Percentiles rank a stretch among this genome's conserved stretches.
These are phyloP conservation scores for Oreonectes daqikongensis DNA, from an alignment of 2,797 vertebrate genomes.

Conservation along the genomic window DNA sequence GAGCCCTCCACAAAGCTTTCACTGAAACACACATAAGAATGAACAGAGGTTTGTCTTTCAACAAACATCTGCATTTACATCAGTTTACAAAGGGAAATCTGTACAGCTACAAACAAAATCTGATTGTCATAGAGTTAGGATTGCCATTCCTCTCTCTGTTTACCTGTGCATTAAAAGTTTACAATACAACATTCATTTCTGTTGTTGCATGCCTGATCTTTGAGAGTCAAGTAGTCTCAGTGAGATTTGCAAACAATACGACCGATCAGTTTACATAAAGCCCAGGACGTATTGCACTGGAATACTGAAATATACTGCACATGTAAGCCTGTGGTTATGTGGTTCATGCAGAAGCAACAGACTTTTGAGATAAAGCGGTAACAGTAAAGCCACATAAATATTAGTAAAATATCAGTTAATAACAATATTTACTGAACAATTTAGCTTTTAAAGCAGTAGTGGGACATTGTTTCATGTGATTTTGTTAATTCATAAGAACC, in stretches of 20 bases:
- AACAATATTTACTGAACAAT: not conserved
- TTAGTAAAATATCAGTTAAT: no score
- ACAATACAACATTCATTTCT: not conserved
- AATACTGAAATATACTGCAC: conserved; percentile 56
- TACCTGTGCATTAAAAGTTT: not conserved
- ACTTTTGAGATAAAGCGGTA: conserved; percentile 18
- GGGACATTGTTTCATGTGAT: not conserved
- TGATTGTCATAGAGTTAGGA: conserved; percentile 31
- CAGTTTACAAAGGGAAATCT: conserved; percentile 20
- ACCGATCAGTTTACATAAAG: conserved; percentile 54
- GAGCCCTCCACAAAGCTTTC: conserved; percentile 20
- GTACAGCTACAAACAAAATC: conserved; percentile 8
- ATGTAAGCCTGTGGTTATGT: conserved; percentile 46
- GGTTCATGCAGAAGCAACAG: conserved; percentile 58
- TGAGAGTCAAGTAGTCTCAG: not conserved
- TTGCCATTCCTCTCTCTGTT: conserved; percentile 4
- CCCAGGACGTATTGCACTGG: conserved; percentile 58
- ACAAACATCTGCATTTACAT: conserved; percentile 5
- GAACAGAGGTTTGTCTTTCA: not conserved
- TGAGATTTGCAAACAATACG: conserved; percentile 48
- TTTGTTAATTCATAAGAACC: not conserved
- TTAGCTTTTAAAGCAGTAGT: not conserved
- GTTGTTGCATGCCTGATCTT: not conserved
- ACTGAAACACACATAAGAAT: conserved; percentile 42
- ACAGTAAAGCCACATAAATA: no score